Percentiles rank a stretch among this genome's conserved stretches.
phyloP scores from a whole-genome alignment of 2,888 invertebrate genomes.

The Cantharis lateralis region DNA sequence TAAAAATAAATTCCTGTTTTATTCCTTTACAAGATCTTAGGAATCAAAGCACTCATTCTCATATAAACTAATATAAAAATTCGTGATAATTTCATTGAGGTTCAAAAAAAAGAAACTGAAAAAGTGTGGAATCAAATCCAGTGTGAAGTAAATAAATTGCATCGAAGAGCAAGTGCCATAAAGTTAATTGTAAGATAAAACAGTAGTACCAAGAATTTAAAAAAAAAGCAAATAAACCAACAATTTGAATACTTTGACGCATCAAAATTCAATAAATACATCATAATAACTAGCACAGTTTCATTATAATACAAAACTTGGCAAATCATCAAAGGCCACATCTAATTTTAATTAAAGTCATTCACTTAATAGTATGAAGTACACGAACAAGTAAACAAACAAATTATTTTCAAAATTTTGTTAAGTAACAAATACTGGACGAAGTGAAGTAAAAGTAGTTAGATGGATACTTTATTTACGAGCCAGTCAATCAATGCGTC shows the following conservation, averaged over 20 bases:
- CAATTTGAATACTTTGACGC: background rate
- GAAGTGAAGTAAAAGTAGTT: background rate
- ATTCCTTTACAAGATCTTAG: too few species aligned
- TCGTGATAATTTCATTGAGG: too few species aligned
- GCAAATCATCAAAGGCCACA: background rate
- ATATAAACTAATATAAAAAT: background rate
- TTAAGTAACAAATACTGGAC: background rate
- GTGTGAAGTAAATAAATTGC: background rate
- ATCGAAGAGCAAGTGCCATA: background rate
- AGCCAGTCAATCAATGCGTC: constrained; percentile 4
- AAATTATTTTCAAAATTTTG: background rate
- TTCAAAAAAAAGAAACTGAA: background rate
- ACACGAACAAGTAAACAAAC: background rate
- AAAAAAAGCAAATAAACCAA: background rate
- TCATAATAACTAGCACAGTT: background rate
- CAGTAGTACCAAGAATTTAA: background rate
- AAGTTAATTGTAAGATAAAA: background rate
- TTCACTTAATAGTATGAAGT: background rate
- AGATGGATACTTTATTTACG: background rate
- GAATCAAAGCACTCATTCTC: too few species aligned
- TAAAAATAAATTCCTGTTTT: too few species aligned
- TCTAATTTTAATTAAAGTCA: background rate
- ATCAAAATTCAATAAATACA: background rate
- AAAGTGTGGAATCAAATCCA: background rate
- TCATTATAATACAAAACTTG: background rate